Conservation (phyloP, 2,888 invertebrate species). For the Chrysotoxum bicinctum region DNA sequence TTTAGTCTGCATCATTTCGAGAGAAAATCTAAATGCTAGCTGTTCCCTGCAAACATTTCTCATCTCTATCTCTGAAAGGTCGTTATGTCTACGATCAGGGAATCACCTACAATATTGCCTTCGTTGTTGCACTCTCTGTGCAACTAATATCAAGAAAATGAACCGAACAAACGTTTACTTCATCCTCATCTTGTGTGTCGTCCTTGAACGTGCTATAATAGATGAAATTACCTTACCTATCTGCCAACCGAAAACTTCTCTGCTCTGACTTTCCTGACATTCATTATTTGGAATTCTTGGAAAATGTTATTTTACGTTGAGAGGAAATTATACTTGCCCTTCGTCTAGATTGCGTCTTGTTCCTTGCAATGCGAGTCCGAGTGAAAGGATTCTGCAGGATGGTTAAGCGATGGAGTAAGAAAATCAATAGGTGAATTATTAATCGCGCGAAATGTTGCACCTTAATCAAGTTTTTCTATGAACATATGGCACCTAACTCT, state of each 20-base stretch:
- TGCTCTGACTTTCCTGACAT: neutral
- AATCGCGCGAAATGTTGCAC: conserved; percentile 18
- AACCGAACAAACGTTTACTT: neutral
- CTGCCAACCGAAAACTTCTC: neutral
- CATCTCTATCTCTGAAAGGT: neutral
- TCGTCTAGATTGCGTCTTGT: neutral
- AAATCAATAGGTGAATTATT: conserved; percentile 17
- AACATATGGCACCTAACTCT: neutral
- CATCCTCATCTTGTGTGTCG: neutral
- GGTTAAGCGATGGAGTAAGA: neutral
- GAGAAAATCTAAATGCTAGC: neutral
- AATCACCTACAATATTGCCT: neutral
- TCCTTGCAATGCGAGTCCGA: neutral
- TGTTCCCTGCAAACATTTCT: neutral
- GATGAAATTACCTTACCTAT: neutral
- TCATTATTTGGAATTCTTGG: neutral
- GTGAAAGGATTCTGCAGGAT: neutral
- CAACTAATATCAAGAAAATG: conserved; percentile 6
- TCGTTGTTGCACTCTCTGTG: too few species aligned
- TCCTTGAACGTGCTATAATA: conserved; percentile 13
- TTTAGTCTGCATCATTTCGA: neutral
- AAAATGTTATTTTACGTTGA: neutral
- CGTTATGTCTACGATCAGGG: neutral
- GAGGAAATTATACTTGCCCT: conserved; percentile 14
- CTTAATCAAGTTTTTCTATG: neutral